Evolutionary conservation across 2,113 vertebrate species (phyloP).

Genomic region (Galbula dea): DNA sequence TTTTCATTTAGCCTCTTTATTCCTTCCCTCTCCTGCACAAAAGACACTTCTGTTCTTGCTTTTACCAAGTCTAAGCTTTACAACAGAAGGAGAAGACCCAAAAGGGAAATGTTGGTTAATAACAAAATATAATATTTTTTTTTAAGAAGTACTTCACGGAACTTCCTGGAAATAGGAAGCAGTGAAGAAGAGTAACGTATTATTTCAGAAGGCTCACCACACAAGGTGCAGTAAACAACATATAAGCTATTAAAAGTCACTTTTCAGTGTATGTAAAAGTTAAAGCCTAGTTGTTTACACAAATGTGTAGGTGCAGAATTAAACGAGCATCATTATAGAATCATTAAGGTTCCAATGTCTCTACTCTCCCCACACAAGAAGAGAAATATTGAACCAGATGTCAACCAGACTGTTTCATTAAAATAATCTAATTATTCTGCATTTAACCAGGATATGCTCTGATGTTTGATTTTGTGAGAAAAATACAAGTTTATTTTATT

Average conservation of each 20-base stretch:
- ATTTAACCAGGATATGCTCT: neutral
- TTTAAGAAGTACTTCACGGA: neutral
- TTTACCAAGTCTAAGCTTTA: neutral
- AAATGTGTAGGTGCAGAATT: neutral
- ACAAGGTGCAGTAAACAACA: neutral
- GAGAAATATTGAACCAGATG: slow-evolving; percentile 2
- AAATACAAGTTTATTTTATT: neutral
- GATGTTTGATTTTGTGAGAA: neutral
- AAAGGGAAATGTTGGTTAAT: neutral
- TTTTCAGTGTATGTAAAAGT: neutral
- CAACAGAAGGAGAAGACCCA: neutral
- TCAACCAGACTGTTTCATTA: neutral
- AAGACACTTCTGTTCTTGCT: neutral
- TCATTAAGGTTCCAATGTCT: neutral
- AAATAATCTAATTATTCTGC: neutral
- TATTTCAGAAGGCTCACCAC: neutral
- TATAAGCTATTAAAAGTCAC: neutral
- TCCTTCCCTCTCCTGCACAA: neutral
- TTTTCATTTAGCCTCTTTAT: neutral
- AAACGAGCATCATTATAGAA: neutral
- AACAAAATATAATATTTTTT: no score
- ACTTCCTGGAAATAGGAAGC: neutral
- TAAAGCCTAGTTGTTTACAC: neutral
- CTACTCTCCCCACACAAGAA: neutral
- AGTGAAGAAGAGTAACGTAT: neutral